Percentiles rank a stretch among this genome's conserved stretches.
These are phyloP conservation scores for Drosophila sp. DNA, from an alignment of 1,140 invertebrate genomes.

Conservation along the genomic window DNA sequence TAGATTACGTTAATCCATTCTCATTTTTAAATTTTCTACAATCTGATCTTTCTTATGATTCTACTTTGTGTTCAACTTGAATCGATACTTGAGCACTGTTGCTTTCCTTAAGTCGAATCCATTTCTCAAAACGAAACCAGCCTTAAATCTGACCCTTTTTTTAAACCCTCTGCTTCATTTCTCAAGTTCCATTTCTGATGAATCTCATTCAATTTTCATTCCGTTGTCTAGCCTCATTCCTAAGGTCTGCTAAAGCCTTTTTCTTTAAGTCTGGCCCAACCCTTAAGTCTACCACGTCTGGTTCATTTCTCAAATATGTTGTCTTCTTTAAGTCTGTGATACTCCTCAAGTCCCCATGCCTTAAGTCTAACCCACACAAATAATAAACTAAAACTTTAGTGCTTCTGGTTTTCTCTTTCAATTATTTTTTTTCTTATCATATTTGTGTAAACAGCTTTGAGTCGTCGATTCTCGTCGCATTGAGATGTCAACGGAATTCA, in stretches of 20 bases:
- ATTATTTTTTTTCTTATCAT: conserved; percentile 20
- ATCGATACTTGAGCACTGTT: too few species aligned
- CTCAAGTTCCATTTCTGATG: conserved; percentile 8
- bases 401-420: not conserved
- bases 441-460: conserved; percentile 42
- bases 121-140: conserved; percentile 5
- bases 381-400: conserved; percentile 15
- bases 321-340: conserved; percentile 2
- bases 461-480: too few species aligned
- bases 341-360: not conserved
- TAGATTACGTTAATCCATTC: too few species aligned
- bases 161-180: not conserved
- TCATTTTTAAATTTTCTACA: too few species aligned
- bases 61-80: too few species aligned
- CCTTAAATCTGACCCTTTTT: conserved; percentile 7
- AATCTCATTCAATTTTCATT: conserved; percentile 8
- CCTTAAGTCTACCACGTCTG: conserved; percentile 6
- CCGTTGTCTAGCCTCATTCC: not conserved
- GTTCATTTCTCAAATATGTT: not conserved
- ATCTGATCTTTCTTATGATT: too few species aligned
- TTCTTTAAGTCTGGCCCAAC: too few species aligned
- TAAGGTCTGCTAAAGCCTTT: too few species aligned
- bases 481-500: conserved; percentile 53
- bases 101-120: too few species aligned
- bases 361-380: not conserved